Evolutionary conservation across 2,113 vertebrate species (phyloP).

Genomic region (Pelecanoides urinatrix): DNA sequence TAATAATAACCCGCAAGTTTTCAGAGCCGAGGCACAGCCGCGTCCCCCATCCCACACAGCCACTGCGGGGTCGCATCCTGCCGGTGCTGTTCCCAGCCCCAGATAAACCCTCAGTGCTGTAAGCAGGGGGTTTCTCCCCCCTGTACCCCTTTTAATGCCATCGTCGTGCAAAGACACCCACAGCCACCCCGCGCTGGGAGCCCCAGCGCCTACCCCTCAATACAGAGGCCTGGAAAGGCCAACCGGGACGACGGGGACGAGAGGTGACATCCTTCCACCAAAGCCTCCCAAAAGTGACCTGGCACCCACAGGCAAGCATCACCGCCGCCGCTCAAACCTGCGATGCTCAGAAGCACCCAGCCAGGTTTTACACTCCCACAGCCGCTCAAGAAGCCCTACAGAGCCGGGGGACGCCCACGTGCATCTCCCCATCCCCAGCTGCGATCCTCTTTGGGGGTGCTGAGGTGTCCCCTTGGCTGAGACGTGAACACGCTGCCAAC

Average conservation of each 20-base stretch:
- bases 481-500: not conserved
- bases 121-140: not conserved
- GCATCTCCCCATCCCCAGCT: not conserved
- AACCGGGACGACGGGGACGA: fast-evolving
- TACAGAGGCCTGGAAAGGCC: not conserved
- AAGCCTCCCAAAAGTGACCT: not conserved
- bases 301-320: not conserved
- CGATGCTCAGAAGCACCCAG: not conserved
- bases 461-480: fast-evolving
- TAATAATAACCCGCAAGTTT: constrained; percentile 20
- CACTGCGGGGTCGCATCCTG: not conserved
- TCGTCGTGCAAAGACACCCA: fast-evolving
- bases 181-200: not conserved
- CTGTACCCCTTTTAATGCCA: not conserved
- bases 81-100: not conserved
- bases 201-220: fast-evolving
- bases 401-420: fast-evolving
- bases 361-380: not conserved
- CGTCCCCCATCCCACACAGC: not conserved
- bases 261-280: not conserved
- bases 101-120: not conserved
- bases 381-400: too few species aligned
- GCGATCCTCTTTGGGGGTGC: fast-evolving
- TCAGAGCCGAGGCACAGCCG: not conserved
- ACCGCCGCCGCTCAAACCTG: fast-evolving